Conservation (phyloP, 2,113 vertebrate genomes). For the Sylvietta virens region DNA sequence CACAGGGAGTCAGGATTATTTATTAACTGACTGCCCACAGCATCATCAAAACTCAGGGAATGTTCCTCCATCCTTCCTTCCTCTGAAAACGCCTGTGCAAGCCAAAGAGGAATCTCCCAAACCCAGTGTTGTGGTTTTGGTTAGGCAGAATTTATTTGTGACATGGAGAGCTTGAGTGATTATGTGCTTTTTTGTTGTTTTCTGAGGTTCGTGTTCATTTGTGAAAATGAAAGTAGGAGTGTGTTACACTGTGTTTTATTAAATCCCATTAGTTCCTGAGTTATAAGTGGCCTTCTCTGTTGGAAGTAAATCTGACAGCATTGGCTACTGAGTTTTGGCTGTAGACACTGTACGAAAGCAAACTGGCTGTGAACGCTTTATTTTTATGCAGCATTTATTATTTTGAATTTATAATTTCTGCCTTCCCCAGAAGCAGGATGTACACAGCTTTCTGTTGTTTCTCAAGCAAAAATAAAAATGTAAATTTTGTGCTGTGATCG, state of each 20-base stretch:
- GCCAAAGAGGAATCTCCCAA: neutral
- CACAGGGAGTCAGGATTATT: neutral
- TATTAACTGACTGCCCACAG: neutral
- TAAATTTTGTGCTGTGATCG: neutral
- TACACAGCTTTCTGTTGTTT: neutral
- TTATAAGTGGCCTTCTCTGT: conserved; percentile 13
- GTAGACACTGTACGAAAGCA: neutral
- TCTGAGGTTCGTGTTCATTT: neutral
- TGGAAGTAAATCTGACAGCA: neutral
- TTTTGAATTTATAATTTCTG: neutral
- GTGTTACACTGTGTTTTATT: conserved; percentile 13
- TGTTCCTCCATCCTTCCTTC: neutral
- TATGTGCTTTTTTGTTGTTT: neutral
- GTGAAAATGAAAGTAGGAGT: conserved; percentile 1
- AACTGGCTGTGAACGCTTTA: neutral
- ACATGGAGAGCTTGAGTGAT: neutral
- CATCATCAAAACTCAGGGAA: neutral
- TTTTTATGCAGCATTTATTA: neutral
- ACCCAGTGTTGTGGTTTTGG: neutral
- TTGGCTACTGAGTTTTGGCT: neutral
- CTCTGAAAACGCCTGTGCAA: neutral
- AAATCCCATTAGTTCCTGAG: conserved; percentile 8
- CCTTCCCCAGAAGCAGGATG: neutral
- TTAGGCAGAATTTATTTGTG: neutral
- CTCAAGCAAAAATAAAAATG: neutral